phyloP scores from a whole-genome alignment of 1,140 invertebrate genomes.

The Drosophila sp. region DNA sequence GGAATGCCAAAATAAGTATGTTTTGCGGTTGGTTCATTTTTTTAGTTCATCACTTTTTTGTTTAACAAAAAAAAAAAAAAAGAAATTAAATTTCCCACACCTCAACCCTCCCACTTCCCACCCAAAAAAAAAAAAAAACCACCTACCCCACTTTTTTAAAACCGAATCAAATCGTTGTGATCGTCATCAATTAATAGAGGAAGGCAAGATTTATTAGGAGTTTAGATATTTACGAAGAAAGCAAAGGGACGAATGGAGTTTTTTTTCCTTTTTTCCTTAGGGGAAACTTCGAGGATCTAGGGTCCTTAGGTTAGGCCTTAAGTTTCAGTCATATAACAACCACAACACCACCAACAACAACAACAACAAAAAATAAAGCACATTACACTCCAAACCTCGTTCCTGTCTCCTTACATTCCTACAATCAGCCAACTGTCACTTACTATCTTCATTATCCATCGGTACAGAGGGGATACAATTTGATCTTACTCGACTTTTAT shows the following conservation, averaged over 20 bases:
- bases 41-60: conserved; percentile 37
- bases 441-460: too few species aligned
- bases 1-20: conserved; percentile 32
- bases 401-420: too few species aligned
- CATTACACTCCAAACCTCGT: not conserved
- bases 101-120: not conserved
- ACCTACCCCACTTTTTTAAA: not conserved
- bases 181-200: conserved; percentile 36
- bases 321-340: conserved; percentile 62
- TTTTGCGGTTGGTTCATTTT: conserved; percentile 41
- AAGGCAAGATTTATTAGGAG: conserved; percentile 13
- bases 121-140: too few species aligned
- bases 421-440: too few species aligned
- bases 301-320: conserved; percentile 24
- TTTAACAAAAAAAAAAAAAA: conserved; percentile 21
- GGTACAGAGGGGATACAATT: too few species aligned
- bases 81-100: conserved; percentile 37
- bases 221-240: too few species aligned
- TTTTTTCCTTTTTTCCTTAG: too few species aligned
- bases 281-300: too few species aligned
- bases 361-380: conserved; percentile 25
- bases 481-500: too few species aligned
- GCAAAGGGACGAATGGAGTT: too few species aligned
- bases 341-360: conserved; percentile 44
- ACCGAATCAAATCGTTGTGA: conserved; percentile 25